Base-by-base conservation (phyloP, 2,888 invertebrate genomes). In the Scaptomyza parva region DNA sequence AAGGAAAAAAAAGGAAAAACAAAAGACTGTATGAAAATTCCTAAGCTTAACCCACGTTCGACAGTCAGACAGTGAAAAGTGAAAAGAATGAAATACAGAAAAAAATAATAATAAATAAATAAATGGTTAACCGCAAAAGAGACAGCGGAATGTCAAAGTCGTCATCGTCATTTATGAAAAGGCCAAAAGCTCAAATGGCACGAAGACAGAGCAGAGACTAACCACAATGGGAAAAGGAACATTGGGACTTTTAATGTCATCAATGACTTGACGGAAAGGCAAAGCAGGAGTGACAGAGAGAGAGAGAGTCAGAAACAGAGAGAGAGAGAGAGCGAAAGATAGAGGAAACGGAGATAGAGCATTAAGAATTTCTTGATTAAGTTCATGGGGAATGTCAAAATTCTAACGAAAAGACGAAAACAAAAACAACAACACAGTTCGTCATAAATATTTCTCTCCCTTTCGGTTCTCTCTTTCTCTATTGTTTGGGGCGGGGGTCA, bases 321-420 rank as follows among this genome's bases (percentile, higher is more conserved):
- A 12, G 40, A 26, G 17, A 28, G n/a, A 35, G 14, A 17, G 43
- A 30, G 22, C 12, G 44, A 45, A 39, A 12, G 37, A 18, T 39
- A 18, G 22, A 45, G 12, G 20, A 50, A 12, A 2, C 5, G 28
- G 20, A 57, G 50, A 17, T 11, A 35, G 18, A n/a, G 9, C 57
- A 57, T 59, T 62, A 78, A 69, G 88, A 87, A 87, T 83, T 87
- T 83, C 82, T 85, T 87, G 86, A 83, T 83, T 83, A 83, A 83
- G 88, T 85, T 76, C n/a, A 76, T 85, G 62, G 70, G 70, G 79
- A 87, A 82, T 82, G 82, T 66, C 40, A 47, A 30, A 47, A n/a
- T n/a, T n/a, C n/a, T n/a, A n/a, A n/a, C n/a, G n/a, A n/a, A n/a
- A 8, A 58, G 54, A 52, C 65, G 51, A 48, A 12, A 33, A 28